phyloP scores from a whole-genome alignment of 2,113 vertebrate genomes.

The Taxidea taxus region DNA sequence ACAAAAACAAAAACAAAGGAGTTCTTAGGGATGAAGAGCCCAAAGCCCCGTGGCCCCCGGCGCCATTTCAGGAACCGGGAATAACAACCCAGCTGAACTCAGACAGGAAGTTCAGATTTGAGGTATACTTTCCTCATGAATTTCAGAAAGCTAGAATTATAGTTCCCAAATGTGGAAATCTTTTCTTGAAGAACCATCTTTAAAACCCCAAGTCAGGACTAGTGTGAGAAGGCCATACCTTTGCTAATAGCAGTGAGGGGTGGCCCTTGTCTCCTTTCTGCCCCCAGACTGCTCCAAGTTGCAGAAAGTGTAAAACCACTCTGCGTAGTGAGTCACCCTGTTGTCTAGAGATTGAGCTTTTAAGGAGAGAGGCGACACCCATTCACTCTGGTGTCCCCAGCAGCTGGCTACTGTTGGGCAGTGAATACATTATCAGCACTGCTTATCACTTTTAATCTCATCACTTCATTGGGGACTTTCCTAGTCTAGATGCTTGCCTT shows the following conservation, averaged over 20 bases:
- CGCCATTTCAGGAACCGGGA: background rate
- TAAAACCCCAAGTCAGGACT: background rate
- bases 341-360: background rate
- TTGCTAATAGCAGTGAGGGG: background rate
- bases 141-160: background rate
- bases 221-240: background rate
- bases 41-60: background rate
- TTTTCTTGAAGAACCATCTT: background rate
- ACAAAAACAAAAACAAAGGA: no score
- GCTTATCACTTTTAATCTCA: background rate
- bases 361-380: background rate
- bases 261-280: background rate
- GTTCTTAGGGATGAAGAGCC: background rate
- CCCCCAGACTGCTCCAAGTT: background rate
- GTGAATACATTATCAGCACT: background rate
- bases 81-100: background rate
- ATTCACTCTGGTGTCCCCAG: fast-evolving
- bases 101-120: background rate
- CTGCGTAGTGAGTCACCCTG: fast-evolving
- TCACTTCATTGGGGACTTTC: background rate
- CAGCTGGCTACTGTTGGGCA: background rate
- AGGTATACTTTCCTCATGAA: background rate
- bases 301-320: background rate
- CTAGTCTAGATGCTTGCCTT: background rate
- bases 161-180: background rate